phyloP scores from a whole-genome alignment of 2,113 vertebrate genomes.

The Callorhinus ursinus region DNA sequence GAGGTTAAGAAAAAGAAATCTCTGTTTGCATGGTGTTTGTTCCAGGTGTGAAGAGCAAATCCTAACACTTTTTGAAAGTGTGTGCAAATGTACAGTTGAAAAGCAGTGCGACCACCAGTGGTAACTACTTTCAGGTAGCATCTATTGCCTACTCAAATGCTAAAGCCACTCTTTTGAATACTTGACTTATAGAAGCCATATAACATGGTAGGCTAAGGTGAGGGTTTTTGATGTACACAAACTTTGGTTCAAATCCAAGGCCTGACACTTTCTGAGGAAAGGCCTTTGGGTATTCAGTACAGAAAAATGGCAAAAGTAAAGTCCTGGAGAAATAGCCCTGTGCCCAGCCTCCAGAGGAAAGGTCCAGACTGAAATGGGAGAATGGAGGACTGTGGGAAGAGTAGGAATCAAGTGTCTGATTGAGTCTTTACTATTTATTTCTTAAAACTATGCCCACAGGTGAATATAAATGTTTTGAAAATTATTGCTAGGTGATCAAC shows the following conservation, averaged over 20 bases:
- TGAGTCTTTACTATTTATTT: not conserved
- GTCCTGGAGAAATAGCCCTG: not conserved
- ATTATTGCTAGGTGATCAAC: not conserved
- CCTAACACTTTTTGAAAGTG: not conserved
- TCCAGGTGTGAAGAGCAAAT: constrained; percentile 38
- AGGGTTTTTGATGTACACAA: not conserved
- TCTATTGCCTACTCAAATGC: not conserved
- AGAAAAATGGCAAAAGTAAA: not conserved
- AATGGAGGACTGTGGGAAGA: not conserved
- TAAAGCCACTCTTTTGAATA: not conserved
- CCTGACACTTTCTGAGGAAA: not conserved
- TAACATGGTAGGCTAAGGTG: not conserved
- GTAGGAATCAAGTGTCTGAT: not conserved
- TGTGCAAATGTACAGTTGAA: not conserved
- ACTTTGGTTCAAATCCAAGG: not conserved
- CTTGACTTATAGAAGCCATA: not conserved
- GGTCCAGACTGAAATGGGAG: not conserved
- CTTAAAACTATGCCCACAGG: not conserved
- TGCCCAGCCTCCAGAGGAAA: not conserved
- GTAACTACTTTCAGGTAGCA: not conserved
- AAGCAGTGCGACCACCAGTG: not conserved
- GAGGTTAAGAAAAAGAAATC: not conserved
- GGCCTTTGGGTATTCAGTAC: not conserved
- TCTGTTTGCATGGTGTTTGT: constrained; percentile 27
- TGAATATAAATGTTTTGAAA: not conserved